These are phyloP conservation scores for Percopsis omiscomaycus DNA, from an alignment of 2,797 vertebrate genomes.

Conservation along the genomic window DNA sequence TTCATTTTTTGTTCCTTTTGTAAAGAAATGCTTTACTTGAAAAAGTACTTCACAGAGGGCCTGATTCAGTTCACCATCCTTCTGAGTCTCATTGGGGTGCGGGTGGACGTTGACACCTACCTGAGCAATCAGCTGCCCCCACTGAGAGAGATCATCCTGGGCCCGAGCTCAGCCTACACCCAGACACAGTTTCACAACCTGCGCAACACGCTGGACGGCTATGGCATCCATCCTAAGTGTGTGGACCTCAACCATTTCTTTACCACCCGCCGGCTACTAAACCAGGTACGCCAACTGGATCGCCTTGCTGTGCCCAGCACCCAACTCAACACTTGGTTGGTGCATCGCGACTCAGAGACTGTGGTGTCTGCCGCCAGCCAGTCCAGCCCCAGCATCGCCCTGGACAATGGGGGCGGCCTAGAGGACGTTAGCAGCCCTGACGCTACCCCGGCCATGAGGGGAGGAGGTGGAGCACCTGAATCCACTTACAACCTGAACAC, in stretches of 20 bases:
- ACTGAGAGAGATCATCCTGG: conserved; percentile 97
- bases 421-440: conserved; percentile 86
- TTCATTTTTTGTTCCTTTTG: conserved; percentile 81
- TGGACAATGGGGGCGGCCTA: conserved; percentile 87
- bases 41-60: conserved; percentile 99
- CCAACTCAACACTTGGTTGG: conserved; percentile 93
- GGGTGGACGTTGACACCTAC: conserved; percentile 97
- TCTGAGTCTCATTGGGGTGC: conserved; percentile 96
- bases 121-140: conserved; percentile 94
- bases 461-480: conserved; percentile 83
- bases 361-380: conserved; percentile 84
- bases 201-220: conserved; percentile 94
- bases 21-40: conserved; percentile 99
- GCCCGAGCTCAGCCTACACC: conserved; percentile 97
- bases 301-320: conserved; percentile 91
- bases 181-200: conserved; percentile 99
- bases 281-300: conserved; percentile 94
- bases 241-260: conserved; percentile 97
- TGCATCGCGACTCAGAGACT: conserved; percentile 92
- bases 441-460: conserved; percentile 85
- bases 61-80: conserved; percentile 99
- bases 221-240: conserved; percentile 98
- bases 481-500: conserved; percentile 84
- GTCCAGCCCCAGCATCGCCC: conserved; percentile 84
- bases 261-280: conserved; percentile 88